phyloP scores from a whole-genome alignment of 1,140 invertebrate species.

The Drosophila ficusphila region DNA sequence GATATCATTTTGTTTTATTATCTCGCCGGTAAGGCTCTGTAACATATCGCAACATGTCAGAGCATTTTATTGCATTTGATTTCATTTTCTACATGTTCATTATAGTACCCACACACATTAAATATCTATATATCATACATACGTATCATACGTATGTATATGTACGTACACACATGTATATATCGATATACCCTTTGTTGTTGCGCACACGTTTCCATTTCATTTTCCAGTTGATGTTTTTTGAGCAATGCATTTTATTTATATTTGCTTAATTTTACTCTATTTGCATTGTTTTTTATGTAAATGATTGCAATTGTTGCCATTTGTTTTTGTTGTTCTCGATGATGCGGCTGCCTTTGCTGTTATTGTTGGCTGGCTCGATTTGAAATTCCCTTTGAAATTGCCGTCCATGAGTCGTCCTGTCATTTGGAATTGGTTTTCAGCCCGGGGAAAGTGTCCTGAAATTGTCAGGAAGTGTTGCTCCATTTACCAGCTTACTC shows the following conservation, averaged over 20 bases:
- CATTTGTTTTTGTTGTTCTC: conserved; percentile 10
- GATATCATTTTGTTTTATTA: conserved; percentile 43
- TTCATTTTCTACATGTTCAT: conserved; percentile 35
- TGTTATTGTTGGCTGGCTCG: background rate
- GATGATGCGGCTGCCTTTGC: background rate
- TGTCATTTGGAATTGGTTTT: conserved; percentile 11
- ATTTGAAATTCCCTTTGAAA: conserved; percentile 44
- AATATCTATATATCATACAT: background rate
- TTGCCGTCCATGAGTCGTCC: conserved; percentile 15
- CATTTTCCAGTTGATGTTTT: conserved; percentile 34
- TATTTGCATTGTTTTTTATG: conserved; percentile 68
- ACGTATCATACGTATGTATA: background rate
- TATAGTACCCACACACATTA: background rate
- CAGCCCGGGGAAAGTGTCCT: background rate
- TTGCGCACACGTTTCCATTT: conserved; percentile 13
- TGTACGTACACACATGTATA: background rate
- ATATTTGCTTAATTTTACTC: conserved; percentile 61
- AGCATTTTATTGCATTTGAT: conserved; percentile 52
- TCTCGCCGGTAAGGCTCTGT: conserved; percentile 5
- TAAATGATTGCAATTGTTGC: conserved; percentile 55
- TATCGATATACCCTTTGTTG: conserved; percentile 3
- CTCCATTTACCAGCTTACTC: background rate
- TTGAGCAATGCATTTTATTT: conserved; percentile 55
- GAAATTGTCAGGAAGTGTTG: conserved; percentile 5
- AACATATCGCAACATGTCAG: conserved; percentile 16